Conservation (phyloP, 1,140 invertebrate species). For the Zaprionus africanus region DNA sequence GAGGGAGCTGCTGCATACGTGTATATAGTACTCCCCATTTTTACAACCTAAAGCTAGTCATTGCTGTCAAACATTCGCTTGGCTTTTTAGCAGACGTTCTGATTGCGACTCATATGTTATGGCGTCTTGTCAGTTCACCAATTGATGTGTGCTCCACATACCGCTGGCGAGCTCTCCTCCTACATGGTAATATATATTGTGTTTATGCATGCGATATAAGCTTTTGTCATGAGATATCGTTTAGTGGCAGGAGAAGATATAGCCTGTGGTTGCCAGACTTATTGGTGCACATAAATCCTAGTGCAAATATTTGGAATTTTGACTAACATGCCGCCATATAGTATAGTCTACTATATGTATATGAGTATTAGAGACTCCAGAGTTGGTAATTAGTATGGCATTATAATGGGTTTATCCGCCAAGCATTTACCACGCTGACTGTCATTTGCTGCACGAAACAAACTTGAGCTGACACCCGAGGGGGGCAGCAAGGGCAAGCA, state of each 20-base stretch:
- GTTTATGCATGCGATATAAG: constrained; percentile 64
- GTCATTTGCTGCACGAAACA: constrained; percentile 50
- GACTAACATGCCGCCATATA: not conserved
- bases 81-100: constrained; percentile 62
- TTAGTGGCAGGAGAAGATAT: constrained; percentile 34
- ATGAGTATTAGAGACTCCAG: not conserved
- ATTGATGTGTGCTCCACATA: constrained; percentile 33
- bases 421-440: constrained; percentile 27
- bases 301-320: constrained; percentile 4
- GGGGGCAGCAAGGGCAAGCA: not conserved
- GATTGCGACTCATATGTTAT: constrained; percentile 46
- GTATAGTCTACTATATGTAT: not conserved
- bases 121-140: constrained; percentile 32
- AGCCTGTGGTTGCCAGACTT: constrained; percentile 11
- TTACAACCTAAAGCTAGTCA: constrained; percentile 5
- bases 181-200: constrained; percentile 73
- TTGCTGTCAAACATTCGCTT: constrained; percentile 44
- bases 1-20: constrained; percentile 9
- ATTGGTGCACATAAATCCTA: constrained; percentile 16
- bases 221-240: constrained; percentile 43
- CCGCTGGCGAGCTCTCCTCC: constrained; percentile 15
- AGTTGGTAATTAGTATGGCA: constrained; percentile 32
- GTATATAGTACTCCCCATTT: not conserved
- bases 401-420: constrained; percentile 36
- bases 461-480: constrained; percentile 32